A percentile compares a stretch with the other conserved stretches of the same genome.
phyloP scores from a whole-genome alignment of 2,113 vertebrate genomes.

The Coptodon rendalli region DNA sequence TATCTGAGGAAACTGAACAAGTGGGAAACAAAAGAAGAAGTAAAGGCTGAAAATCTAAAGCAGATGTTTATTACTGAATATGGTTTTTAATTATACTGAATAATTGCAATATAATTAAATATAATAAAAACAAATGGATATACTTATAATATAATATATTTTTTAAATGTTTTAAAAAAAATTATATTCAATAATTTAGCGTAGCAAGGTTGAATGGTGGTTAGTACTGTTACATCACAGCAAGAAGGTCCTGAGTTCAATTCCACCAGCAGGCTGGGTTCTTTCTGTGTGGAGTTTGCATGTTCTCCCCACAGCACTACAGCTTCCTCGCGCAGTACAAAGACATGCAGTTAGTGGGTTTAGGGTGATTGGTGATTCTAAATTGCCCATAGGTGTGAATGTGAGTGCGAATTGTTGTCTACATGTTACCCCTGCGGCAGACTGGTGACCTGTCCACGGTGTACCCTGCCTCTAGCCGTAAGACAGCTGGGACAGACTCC shows the following conservation, averaged over 20 bases:
- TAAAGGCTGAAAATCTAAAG: neutral
- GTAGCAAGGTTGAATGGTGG: neutral
- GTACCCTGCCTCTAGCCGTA: neutral
- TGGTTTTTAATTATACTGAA: neutral
- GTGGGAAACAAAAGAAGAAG: neutral
- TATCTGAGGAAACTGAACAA: neutral
- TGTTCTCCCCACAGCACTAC: neutral
- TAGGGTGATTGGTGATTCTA: neutral
- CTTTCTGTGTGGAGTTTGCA: neutral
- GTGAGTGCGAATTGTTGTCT: neutral
- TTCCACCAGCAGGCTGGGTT: neutral
- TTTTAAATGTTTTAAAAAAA: neutral
- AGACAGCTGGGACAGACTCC: neutral
- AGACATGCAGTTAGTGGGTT: neutral
- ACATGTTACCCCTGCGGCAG: neutral
- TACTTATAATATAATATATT: neutral
- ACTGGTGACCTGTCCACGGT: neutral
- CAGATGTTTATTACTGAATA: neutral
- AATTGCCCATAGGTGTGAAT: neutral
- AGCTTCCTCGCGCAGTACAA: neutral
- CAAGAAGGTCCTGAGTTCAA: neutral
- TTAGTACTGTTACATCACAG: neutral
- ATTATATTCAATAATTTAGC: neutral
- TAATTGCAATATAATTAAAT: neutral
- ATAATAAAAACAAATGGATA: neutral